Evolutionary conservation across 2,113 vertebrate species (phyloP).

Genomic region (Forbesichthys agassizii): DNA sequence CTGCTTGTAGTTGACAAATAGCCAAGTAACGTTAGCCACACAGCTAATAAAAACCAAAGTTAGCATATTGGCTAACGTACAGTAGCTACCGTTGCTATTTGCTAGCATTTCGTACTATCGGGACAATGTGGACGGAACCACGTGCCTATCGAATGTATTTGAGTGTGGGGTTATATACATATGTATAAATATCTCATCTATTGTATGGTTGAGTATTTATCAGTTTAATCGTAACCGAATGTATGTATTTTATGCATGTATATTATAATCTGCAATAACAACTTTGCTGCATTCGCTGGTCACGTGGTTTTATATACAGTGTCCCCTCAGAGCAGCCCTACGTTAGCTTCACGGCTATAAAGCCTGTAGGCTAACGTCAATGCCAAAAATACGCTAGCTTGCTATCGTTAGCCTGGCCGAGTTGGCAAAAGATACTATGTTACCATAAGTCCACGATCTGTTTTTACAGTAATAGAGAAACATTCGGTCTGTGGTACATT

Average conservation of each 20-base stretch:
- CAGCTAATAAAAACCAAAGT: background rate
- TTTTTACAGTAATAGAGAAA: background rate
- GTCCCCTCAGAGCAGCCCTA: background rate
- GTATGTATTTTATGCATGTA: too few relatives aligned
- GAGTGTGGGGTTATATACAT: too few relatives aligned
- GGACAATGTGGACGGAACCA: too few relatives aligned
- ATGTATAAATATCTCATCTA: too few relatives aligned
- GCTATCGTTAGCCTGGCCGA: conserved; percentile 47
- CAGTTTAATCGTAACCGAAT: too few relatives aligned
- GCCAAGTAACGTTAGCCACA: conserved; percentile 37
- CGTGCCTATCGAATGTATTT: too few relatives aligned
- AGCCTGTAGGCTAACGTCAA: conserved; percentile 27
- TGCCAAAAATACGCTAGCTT: conserved; percentile 40
- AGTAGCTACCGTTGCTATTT: too few relatives aligned
- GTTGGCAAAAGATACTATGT: conserved; percentile 47
- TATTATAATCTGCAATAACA: too few relatives aligned
- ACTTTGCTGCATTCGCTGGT: too few relatives aligned
- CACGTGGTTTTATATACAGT: too few relatives aligned
- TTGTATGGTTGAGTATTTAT: too few relatives aligned
- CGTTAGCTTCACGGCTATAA: conserved; percentile 31
- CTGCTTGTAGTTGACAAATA: conserved; percentile 13
- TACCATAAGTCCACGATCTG: background rate
- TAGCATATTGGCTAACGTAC: background rate
- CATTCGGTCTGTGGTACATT: background rate
- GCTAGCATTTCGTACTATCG: too few relatives aligned